Base-by-base conservation (phyloP, 1,140 invertebrate genomes). In the Ptiloglossa arizonensis region DNA sequence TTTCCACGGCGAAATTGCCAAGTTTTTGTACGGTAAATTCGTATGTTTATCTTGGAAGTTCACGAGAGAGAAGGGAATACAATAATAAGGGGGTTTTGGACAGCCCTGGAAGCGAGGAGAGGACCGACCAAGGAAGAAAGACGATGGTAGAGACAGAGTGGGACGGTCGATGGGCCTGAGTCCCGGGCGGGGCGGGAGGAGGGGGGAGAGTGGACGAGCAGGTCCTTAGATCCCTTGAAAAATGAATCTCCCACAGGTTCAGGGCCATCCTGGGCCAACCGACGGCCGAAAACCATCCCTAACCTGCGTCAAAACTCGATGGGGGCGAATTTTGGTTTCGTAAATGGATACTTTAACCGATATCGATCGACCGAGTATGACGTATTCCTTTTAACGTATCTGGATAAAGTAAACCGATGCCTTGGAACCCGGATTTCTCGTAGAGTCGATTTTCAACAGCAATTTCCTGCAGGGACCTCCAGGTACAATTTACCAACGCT, bases 181-280 rank as follows among this genome's bases (percentile, higher is more conserved):
- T 8, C 29, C 24, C 11, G 38, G 24, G 32, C n/a, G 38, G 27
- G 29, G 64, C 13, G 66, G 57, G 15, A 13, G 62, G 52, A 5
- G 29, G 38, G 60, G 38, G 24, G 50, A 77, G 73, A 87, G 73
- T 62, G 83, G 68, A 84, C 83, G 66, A 87, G 74, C 82, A 87
- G 87, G 86, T 87, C 87, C 87, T 87, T 87, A 87, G 83, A 81
- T 87, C 85, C 78, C 82, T 88, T 87, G 87, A 89, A 87, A 87
- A 89, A 89, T 88, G 87, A 89, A 87, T 88, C 87, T 85, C 76
- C 76, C 50, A 82, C 75, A 83, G 72, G 72, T 82, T 80, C 82
- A 86, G 86, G 81, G 73, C 67, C 79, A 63, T 64, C 24, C 64
- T n/a, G 70, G 54, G 15, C 59, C 68, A 52, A 46, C n/a, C 32